Evolutionary conservation across 2,113 vertebrate species (phyloP), one percentile per base, ranked within the genome.

Genomic region (Myrmophylax atrothorax): DNA sequence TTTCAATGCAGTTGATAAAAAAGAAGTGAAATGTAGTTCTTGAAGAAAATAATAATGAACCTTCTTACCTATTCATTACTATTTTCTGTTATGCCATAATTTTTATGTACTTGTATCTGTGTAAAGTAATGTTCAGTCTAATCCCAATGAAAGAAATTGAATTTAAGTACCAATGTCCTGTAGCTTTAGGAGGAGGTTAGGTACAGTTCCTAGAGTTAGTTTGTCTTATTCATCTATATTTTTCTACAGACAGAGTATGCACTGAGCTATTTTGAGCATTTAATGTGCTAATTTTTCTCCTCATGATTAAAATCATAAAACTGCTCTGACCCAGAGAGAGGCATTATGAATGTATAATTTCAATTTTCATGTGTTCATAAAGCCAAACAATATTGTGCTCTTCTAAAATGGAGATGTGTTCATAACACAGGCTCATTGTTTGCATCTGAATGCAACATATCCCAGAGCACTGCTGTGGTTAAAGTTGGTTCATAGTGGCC

Each of bases 231-330:
- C 42, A 67, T 78, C 84, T 87, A 37, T 24, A 7, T 84, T 96
- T 93, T 94, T 80, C 79, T 92, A 19, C 59, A 92, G 56, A 81
- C 60, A 82, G 42, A 82, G 42, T 77, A 47, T 77, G 50, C 50
- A 53, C 5, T 26, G 76, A 84, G 47, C 56, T 92, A 56, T 96
- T 94, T 92, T 89, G 66, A 95, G 58, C 84, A 49, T 75, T 78
- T 87, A 78, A 86, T 72, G 22, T 92, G 68, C 56, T 91, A 87
- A 84, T 93, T 89, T 87, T 95, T 87, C 70, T 82, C 53, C 26
- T 90, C 38, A 5, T 72, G 69, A 94, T 96, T 85, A 72, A 93
- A 91, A 59, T 84, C 29, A 37, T 87, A 94, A 97, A 88, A 66
- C 64, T 63, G 38, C 62, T 80, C 42, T 92, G 94, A 94, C 91